Evolutionary conservation across 2,888 invertebrate genomes (phyloP), one percentile per base, ranked within the genome.

Genomic region (Tenthredo notha): DNA sequence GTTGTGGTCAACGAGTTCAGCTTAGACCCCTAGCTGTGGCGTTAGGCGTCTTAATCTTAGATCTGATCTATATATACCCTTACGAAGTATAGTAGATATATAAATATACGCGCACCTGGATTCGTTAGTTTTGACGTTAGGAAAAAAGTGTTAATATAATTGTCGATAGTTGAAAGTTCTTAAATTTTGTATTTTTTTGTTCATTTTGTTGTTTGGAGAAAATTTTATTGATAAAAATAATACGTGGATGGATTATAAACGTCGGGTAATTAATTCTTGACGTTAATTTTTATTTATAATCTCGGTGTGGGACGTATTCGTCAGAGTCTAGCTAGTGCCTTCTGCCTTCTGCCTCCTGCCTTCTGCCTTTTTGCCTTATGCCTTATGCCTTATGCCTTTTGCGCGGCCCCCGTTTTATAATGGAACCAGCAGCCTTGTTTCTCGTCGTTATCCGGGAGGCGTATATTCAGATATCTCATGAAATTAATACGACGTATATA

Each of bases 401-500:
- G 54, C 54, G 54, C 72, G 37, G 72, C 72, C 37, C n/a, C 37
- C 18, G 18, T 18, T 2, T 7, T 2, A n/a, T n/a, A n/a, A 54
- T 61, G 3, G 2, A 61, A 61, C 61, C 37, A 70, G 25, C n/a
- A 29, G 54, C 37, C n/a, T 58, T 58, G 47, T 78, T 29, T 78
- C 25, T 54, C 37, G n/a, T 33, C 47, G 78, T 78, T 78, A 78
- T 78, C 78, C 58, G 78, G 78, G 21, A 82, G 82, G 82, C 82
- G 82, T 82, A 82, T 82, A 21, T 58, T 78, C 61, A 61, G 78
- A 82, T 82, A 82, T 82, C 82, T 82, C 82, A 65, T 82, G 54
- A 82, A 82, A 82, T 65, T 80, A 80, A 80, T 80, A 80, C 40
- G 40, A 25, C 75, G 47, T 43, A 37, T 37, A 29, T 43, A 37